These are phyloP conservation scores for Fragum sueziense DNA, from an alignment of 2,888 invertebrate genomes.

Conservation along the genomic window DNA sequence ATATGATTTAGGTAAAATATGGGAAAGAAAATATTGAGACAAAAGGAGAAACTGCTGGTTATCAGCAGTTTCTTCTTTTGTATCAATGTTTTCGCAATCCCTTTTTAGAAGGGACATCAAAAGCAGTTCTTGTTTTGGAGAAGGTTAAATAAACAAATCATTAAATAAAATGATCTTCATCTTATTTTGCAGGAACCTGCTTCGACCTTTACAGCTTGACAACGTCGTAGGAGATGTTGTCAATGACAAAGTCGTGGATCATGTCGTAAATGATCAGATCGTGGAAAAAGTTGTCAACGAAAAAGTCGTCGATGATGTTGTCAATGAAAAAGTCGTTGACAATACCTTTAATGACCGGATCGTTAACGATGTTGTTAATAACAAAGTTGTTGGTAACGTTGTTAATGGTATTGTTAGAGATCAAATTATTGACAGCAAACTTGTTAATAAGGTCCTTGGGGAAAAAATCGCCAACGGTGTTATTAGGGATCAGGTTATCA, in stretches of 20 bases:
- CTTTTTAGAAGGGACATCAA: too few relatives aligned
- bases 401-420: background rate
- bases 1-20: too few relatives aligned
- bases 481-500: background rate
- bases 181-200: background rate
- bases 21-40: too few relatives aligned
- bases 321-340: background rate
- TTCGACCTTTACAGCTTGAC: background rate
- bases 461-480: background rate
- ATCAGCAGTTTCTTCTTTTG: too few relatives aligned
- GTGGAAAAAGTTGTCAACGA: background rate
- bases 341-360: background rate
- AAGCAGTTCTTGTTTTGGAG: too few relatives aligned
- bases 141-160: too few relatives aligned
- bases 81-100: too few relatives aligned
- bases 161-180: too few relatives aligned
- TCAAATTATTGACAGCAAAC: background rate
- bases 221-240: background rate
- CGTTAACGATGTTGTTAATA: background rate
- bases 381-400: background rate
- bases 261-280: background rate
- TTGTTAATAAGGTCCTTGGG: background rate
- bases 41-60: too few relatives aligned
- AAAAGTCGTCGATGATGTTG: background rate
- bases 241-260: background rate